These are phyloP conservation scores for Leptinotarsa lineolata DNA, from an alignment of 1,140 invertebrate species.

Conservation along the genomic window DNA sequence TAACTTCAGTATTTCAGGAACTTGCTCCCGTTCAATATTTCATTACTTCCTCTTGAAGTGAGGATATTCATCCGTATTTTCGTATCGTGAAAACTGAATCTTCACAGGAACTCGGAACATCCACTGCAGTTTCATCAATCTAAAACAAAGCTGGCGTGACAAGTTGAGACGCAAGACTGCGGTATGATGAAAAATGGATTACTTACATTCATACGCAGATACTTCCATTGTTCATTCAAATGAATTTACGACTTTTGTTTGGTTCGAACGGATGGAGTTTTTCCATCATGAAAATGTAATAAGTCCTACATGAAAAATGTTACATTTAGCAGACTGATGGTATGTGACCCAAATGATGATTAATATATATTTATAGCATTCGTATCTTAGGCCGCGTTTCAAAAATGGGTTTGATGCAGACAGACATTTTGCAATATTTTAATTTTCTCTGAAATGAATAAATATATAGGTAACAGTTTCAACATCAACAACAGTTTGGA, in stretches of 20 bases:
- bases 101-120: neutral
- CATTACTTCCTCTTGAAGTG: neutral
- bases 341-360: too few relatives aligned
- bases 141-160: slow-evolving; percentile 25
- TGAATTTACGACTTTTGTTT: slow-evolving; percentile 18
- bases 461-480: too few relatives aligned
- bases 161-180: neutral
- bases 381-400: too few relatives aligned
- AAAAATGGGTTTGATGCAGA: too few relatives aligned
- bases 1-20: neutral
- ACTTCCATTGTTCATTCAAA: slow-evolving; percentile 18
- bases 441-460: too few relatives aligned
- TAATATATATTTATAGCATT: too few relatives aligned
- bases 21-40: neutral
- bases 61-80: neutral
- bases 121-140: slow-evolving; percentile 29
- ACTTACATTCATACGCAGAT: slow-evolving; percentile 22
- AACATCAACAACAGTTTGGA: too few relatives aligned
- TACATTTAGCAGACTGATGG: too few relatives aligned
- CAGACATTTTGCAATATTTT: too few relatives aligned
- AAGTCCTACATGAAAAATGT: neutral
- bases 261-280: neutral
- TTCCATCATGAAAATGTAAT: neutral
- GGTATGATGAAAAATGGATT: slow-evolving; percentile 26
- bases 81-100: slow-evolving; percentile 1